A percentile compares a stretch with the other conserved stretches of the same genome.
Conservation (phyloP, 1,140 invertebrate genomes). For the Bicyclus anynana region DNA sequence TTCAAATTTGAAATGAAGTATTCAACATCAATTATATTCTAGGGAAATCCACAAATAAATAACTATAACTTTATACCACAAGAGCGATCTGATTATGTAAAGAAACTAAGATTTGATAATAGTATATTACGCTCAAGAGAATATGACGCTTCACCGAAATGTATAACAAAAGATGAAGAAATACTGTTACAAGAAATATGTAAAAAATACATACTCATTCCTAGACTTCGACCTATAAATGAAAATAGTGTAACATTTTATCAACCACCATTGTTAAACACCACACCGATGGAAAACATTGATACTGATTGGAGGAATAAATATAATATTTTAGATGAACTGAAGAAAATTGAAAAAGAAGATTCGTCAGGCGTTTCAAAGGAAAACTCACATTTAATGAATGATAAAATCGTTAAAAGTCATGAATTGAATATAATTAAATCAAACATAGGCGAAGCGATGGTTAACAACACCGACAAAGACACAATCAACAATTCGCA, state of each 20-base stretch:
- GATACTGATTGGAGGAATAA: constrained; percentile 61
- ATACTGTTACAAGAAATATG: constrained; percentile 53
- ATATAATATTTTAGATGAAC: constrained; percentile 60
- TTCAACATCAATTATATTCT: constrained; percentile 1
- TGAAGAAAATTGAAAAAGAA: constrained; percentile 55
- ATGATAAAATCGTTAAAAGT: not conserved
- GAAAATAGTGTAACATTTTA: not conserved
- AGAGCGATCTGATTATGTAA: not conserved
- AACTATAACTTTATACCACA: not conserved
- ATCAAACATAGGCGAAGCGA: not conserved
- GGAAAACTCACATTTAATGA: not conserved
- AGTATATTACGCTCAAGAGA: not conserved
- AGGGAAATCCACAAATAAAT: constrained; percentile 10
- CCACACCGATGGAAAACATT: constrained; percentile 18
- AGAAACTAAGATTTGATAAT: constrained; percentile 2
- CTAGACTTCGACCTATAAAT: constrained; percentile 33
- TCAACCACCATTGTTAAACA: constrained; percentile 2
- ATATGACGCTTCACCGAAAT: not conserved
- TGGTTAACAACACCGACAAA: not conserved
- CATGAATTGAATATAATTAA: not conserved
- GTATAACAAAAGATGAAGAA: constrained; percentile 26
- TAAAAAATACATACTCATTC: constrained; percentile 65
- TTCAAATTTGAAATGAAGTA: not conserved
- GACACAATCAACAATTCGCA: not conserved
- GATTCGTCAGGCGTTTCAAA: not conserved